Evolutionary conservation across 2,888 invertebrate genomes (phyloP).

Genomic region (Phyto melanocephala): DNA sequence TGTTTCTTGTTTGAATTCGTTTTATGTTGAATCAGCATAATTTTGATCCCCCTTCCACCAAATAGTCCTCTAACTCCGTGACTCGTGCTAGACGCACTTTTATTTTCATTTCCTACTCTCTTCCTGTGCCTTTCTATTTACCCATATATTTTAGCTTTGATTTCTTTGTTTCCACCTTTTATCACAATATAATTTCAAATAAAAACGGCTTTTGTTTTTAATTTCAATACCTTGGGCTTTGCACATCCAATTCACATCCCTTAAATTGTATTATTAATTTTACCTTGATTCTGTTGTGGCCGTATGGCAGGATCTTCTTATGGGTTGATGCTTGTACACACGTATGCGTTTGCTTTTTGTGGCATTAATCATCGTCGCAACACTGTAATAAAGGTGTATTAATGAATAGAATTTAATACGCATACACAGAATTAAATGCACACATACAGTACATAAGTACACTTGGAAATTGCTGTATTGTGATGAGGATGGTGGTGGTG

Average conservation of each 20-base stretch:
- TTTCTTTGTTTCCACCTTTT: constrained; percentile 58
- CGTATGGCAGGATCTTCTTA: constrained; percentile 30
- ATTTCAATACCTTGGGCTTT: constrained; percentile 22
- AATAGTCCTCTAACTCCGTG: neutral
- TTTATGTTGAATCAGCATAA: constrained; percentile 33
- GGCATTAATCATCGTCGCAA: constrained; percentile 58
- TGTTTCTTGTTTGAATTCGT: neutral
- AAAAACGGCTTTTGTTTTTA: constrained; percentile 53
- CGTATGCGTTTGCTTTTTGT: constrained; percentile 56
- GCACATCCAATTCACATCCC: constrained; percentile 32
- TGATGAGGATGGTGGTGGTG: constrained; percentile 1
- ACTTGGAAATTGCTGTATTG: constrained; percentile 3
- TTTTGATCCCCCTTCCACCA: neutral
- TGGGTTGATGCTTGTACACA: constrained; percentile 28
- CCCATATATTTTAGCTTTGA: constrained; percentile 33
- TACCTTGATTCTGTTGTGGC: constrained; percentile 46
- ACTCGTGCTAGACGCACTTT: constrained; percentile 62
- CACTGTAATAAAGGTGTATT: constrained; percentile 57
- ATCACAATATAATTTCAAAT: constrained; percentile 53
- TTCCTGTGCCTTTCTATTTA: neutral
- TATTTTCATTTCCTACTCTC: constrained; percentile 37
- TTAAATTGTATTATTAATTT: constrained; percentile 35
- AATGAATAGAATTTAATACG: constrained; percentile 50
- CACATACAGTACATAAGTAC: neutral
- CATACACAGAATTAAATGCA: too few species aligned